A percentile compares a stretch with the other conserved stretches of the same genome.
These are phyloP conservation scores for Hystrix cristata DNA, from an alignment of 2,113 vertebrate species.

Conservation along the genomic window DNA sequence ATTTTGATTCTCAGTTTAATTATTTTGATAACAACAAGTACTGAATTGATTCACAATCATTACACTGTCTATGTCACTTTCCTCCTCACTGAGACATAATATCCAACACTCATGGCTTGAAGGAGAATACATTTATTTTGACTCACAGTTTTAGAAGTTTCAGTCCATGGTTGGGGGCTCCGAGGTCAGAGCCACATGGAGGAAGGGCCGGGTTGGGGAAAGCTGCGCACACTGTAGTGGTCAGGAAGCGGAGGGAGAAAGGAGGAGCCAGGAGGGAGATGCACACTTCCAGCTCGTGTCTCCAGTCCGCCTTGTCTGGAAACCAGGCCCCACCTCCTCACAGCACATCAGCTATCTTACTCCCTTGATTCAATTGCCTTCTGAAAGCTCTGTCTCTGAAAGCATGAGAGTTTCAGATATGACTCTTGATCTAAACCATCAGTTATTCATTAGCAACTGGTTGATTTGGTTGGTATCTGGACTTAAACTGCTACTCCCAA, in stretches of 20 bases:
- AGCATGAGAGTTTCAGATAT: neutral
- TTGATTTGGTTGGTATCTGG: neutral
- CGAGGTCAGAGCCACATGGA: neutral
- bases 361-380: neutral
- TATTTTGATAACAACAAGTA: neutral
- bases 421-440: neutral
- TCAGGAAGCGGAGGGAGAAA: neutral
- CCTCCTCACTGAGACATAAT: neutral
- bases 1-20: neutral
- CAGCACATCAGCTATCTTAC: neutral
- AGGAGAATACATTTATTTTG: neutral
- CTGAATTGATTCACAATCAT: neutral
- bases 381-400: neutral
- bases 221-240: neutral
- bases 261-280: neutral
- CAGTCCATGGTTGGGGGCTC: neutral
- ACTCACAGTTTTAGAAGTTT: neutral
- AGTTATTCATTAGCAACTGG: neutral
- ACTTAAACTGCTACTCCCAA: neutral
- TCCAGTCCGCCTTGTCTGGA: rapidly evolving
- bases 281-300: neutral
- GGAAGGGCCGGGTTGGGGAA: neutral
- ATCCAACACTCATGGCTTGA: neutral
- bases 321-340: neutral
- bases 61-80: neutral